Percentiles rank a stretch among this genome's conserved stretches.
Conservation (phyloP, 2,797 vertebrate species). For the Zenarchopterus dispar region DNA sequence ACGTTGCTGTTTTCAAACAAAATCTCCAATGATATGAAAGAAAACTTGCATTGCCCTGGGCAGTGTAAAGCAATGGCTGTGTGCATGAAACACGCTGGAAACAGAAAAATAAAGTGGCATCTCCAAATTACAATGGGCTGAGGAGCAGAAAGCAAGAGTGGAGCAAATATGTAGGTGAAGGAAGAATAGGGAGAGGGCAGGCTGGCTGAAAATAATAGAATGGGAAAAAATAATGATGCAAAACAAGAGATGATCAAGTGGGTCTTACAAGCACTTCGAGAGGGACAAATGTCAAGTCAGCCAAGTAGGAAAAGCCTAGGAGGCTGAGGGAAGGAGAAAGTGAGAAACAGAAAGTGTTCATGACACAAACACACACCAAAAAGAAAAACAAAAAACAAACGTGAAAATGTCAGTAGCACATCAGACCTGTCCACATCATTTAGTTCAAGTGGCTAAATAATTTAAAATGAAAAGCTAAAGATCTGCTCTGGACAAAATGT, state of each 20-base stretch:
- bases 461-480: neutral
- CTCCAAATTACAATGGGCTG: conserved; percentile 57
- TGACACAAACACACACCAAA: conserved; percentile 45
- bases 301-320: conserved; percentile 43
- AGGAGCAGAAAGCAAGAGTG: conserved; percentile 47
- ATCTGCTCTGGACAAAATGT: neutral
- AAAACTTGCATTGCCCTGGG: conserved; percentile 63
- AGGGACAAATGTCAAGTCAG: conserved; percentile 70
- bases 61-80: conserved; percentile 63
- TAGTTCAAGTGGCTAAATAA: neutral
- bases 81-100: conserved; percentile 37
- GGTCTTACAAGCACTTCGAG: conserved; percentile 59
- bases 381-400: conserved; percentile 17
- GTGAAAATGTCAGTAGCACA: conserved; percentile 7
- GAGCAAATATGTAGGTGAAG: conserved; percentile 59
- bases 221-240: conserved; percentile 73
- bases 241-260: conserved; percentile 68
- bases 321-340: conserved; percentile 35
- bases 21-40: conserved; percentile 60
- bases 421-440: conserved; percentile 21
- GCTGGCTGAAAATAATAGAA: conserved; percentile 62
- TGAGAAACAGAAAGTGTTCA: conserved; percentile 24
- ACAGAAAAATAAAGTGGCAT: conserved; percentile 21
- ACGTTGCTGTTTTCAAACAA: conserved; percentile 63
- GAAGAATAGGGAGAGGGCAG: conserved; percentile 57